Evolutionary conservation across 2,888 invertebrate genomes (phyloP), one percentile per base, ranked within the genome.

Genomic region (Drosophila colorata): DNA sequence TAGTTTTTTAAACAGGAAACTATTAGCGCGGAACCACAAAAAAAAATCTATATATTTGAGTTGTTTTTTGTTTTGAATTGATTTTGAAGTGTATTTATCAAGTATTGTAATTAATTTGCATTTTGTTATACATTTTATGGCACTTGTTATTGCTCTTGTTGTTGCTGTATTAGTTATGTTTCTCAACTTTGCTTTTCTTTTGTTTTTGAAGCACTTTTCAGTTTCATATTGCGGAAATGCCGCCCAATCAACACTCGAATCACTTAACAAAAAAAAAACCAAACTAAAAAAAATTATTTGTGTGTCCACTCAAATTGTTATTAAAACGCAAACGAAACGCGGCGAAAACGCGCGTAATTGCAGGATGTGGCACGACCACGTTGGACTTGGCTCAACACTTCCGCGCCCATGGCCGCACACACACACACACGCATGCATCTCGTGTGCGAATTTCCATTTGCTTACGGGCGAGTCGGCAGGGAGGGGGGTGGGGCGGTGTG

Each of bases 191-290:
- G 60, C 47, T 76, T 25, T 56, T 60, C 66, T 40, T 48, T 20
- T 51, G 14, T 44, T 41, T n/a, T 14, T 76, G 20, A 49, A 74
- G 49, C 80, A 79, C 60, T 66, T 58, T 78, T 59, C 33, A 52
- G 78, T 60, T 77, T 59, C 56, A 55, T 48, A 69, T 82, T 59
- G 60, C 86, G 88, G 83, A 87, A 87, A 77, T 79, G 66, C 68
- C 65, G 81, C 69, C 65, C 59, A 66, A 70, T 67, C 65, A 65
- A 59, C 69, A 51, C 55, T 51, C 48, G 16, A 35, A 66, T 37
- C 78, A 80, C 70, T 74, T 56, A 6, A 67, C 76, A 64, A 65
- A 51, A 55, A 23, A 13, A 43, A 44, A 51, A 53, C 20, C 40
- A 53, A 37, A 57, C 18, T 46, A 11, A 48, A n/a, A 53, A 25